Evolutionary conservation across 2,888 invertebrate genomes (phyloP).

Genomic region (Drosophila stalkeri): DNA sequence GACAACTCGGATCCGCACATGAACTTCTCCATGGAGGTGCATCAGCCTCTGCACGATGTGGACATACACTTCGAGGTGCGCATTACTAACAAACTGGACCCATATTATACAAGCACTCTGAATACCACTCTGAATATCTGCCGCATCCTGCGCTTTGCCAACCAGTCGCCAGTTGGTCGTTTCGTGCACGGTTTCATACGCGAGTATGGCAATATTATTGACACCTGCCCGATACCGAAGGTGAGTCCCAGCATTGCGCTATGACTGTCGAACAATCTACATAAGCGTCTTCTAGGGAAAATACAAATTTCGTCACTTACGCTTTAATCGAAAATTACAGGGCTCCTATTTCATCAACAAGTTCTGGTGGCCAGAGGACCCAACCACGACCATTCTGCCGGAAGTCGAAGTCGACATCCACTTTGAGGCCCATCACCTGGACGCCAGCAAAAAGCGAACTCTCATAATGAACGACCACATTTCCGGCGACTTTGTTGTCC

Average conservation of each 20-base stretch:
- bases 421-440: constrained; percentile 66
- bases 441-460: constrained; percentile 73
- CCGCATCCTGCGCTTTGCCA: constrained; percentile 70
- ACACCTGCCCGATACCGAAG: constrained; percentile 80
- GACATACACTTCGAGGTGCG: constrained; percentile 74
- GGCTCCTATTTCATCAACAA: constrained; percentile 80
- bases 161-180: constrained; percentile 77
- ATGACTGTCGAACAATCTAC: constrained; percentile 1
- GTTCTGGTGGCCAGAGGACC: constrained; percentile 84
- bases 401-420: constrained; percentile 78
- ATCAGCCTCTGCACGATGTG: constrained; percentile 72
- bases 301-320: constrained; percentile 52
- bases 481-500: constrained; percentile 72
- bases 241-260: constrained; percentile 49
- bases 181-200: constrained; percentile 72
- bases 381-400: constrained; percentile 74
- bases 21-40: constrained; percentile 79
- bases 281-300: constrained; percentile 52
- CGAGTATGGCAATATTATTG: constrained; percentile 76
- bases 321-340: constrained; percentile 74
- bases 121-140: constrained; percentile 82
- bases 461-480: constrained; percentile 77
- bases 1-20: constrained; percentile 81
- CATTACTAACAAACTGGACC: constrained; percentile 74
- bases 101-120: constrained; percentile 64